A percentile compares a stretch with the other conserved stretches of the same genome.
phyloP scores from a whole-genome alignment of 2,113 vertebrate species.

The Fregata magnificens region DNA sequence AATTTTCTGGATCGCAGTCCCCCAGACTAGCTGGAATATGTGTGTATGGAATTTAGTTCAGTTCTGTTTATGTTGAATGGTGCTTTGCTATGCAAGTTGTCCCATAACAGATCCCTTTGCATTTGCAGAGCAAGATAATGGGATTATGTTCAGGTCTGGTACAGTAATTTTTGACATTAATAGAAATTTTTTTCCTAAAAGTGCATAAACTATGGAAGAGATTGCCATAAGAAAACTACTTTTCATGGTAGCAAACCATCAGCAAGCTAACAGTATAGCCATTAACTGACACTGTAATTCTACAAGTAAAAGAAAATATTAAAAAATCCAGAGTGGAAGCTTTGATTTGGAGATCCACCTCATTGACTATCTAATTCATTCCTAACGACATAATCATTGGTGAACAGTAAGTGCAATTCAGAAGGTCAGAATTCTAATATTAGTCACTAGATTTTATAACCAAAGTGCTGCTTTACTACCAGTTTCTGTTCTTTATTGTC shows the following conservation, averaged over 20 bases:
- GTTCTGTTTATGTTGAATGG: background rate
- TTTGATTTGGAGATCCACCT: slow-evolving; percentile 72
- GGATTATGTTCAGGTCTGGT: background rate
- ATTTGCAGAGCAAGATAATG: background rate
- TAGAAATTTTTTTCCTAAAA: background rate
- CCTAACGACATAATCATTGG: slow-evolving; percentile 77
- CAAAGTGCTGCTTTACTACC: slow-evolving; percentile 14
- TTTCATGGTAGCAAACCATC: slow-evolving; percentile 16
- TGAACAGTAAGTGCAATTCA: slow-evolving; percentile 74
- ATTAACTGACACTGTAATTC: slow-evolving; percentile 53
- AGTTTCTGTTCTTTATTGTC: slow-evolving; percentile 27
- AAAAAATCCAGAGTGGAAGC: slow-evolving; percentile 61
- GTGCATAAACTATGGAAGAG: background rate
- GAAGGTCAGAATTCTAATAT: slow-evolving; percentile 73
- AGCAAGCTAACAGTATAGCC: slow-evolving; percentile 8
- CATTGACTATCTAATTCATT: slow-evolving; percentile 76
- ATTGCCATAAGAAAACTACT: background rate
- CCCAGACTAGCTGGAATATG: background rate
- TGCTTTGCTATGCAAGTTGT: background rate
- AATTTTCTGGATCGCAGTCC: background rate
- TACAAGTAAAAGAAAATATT: slow-evolving; percentile 67
- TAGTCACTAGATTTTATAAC: slow-evolving; percentile 70
- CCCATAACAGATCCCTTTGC: background rate
- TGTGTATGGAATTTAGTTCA: background rate
- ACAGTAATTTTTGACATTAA: background rate